Conservation (phyloP, 2,797 vertebrate genomes). For the Xenops minutus region DNA sequence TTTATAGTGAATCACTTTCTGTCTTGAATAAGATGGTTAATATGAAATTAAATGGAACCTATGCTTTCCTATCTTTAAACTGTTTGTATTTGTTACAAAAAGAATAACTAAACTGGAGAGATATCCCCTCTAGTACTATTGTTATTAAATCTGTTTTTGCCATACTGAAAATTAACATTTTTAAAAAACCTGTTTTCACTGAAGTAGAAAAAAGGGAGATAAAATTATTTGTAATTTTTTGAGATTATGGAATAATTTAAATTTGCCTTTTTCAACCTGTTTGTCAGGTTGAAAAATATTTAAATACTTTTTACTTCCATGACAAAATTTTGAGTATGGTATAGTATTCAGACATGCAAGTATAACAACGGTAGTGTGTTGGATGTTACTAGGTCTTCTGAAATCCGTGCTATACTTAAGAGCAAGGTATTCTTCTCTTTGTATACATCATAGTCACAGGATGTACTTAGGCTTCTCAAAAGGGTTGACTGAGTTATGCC, state of each 20-base stretch:
- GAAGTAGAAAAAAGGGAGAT: not conserved
- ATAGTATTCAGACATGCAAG: not conserved
- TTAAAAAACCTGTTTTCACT: not conserved
- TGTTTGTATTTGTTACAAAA: not conserved
- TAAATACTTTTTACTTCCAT: not conserved
- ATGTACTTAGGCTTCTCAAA: slow-evolving; percentile 52
- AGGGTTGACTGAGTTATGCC: slow-evolving; percentile 56
- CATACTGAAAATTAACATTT: not conserved
- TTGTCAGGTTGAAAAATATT: not conserved
- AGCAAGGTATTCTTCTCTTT: not conserved
- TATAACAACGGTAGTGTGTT: not conserved
- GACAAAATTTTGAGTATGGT: not conserved
- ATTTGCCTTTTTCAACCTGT: not conserved
- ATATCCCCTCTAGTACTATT: not conserved
- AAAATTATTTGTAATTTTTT: not conserved
- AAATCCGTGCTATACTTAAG: not conserved
- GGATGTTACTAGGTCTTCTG: not conserved
- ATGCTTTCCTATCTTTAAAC: not conserved
- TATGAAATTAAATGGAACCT: fast-evolving
- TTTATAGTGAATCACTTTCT: not conserved
- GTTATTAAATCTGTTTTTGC: not conserved
- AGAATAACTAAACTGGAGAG: not conserved
- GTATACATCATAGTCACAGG: not conserved
- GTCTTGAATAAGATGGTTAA: not conserved
- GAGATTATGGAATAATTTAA: not conserved